phyloP scores from a whole-genome alignment of 2,797 vertebrate genomes.

The Neopelma chrysocephalum region DNA sequence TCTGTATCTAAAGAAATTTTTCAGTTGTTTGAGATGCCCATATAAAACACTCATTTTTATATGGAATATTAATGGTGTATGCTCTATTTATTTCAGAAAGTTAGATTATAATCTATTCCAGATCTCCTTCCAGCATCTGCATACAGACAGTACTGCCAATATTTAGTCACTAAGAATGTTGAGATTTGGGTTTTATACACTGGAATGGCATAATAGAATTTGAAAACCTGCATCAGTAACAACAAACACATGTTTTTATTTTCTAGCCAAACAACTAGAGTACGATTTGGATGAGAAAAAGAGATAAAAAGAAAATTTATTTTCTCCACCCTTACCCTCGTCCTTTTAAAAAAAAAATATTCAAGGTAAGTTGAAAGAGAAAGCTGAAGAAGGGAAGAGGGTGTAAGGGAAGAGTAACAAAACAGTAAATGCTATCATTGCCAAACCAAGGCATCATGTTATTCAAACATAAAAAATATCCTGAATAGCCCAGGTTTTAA shows the following conservation, averaged over 20 bases:
- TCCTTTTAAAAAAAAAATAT: background rate
- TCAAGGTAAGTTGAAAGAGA: background rate
- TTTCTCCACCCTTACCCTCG: background rate
- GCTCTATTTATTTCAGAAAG: conserved; percentile 51
- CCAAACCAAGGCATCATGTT: background rate
- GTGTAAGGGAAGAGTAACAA: background rate
- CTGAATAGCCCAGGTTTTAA: background rate
- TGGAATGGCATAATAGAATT: conserved; percentile 59
- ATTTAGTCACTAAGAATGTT: conserved; percentile 55
- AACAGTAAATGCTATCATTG: background rate
- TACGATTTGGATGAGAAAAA: background rate
- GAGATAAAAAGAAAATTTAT: conserved; percentile 9
- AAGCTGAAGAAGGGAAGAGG: background rate
- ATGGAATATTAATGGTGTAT: conserved; percentile 36
- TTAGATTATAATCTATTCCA: conserved; percentile 57
- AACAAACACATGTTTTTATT: conserved; percentile 65
- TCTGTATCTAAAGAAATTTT: background rate
- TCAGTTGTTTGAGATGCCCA: background rate
- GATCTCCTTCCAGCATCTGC: conserved; percentile 38
- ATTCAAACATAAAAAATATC: background rate
- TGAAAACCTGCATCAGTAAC: conserved; percentile 65
- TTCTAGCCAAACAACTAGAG: conserved; percentile 39
- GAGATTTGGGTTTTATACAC: conserved; percentile 51
- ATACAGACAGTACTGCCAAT: conserved; percentile 40
- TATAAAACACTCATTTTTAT: background rate